Conservation (phyloP, 2,888 invertebrate species). For the Antitype chi region DNA sequence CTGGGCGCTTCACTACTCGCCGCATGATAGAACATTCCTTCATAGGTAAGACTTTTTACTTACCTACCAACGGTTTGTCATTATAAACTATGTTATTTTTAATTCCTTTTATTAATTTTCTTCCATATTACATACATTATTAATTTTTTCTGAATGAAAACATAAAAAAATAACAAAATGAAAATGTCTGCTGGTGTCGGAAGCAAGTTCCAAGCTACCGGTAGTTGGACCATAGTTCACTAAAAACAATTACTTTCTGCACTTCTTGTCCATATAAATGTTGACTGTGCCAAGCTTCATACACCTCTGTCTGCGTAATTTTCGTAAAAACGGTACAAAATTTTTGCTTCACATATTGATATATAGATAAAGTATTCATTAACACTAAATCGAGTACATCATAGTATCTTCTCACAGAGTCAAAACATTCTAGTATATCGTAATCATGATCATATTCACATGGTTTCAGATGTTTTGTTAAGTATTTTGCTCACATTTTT, state of each 20-base stretch:
- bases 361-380: neutral
- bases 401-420: neutral
- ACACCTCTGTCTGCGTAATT: too few relatives aligned
- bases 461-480: neutral
- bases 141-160: neutral
- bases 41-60: conserved; percentile 89
- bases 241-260: too few relatives aligned
- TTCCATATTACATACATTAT: neutral
- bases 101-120: neutral
- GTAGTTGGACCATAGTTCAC: too few relatives aligned
- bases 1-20: conserved; percentile 97
- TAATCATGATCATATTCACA: neutral
- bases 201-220: neutral
- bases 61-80: neutral
- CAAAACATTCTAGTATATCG: neutral
- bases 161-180: neutral
- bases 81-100: neutral
- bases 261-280: too few relatives aligned
- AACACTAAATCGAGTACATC: neutral
- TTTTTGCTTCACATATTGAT: too few relatives aligned
- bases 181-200: neutral
- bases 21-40: conserved; percentile 97
- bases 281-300: too few relatives aligned
- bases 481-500: neutral
- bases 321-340: too few relatives aligned